A percentile compares a stretch with the other conserved stretches of the same genome.
Conservation (phyloP, 2,113 vertebrate genomes). For the Lophochroa leadbeateri region DNA sequence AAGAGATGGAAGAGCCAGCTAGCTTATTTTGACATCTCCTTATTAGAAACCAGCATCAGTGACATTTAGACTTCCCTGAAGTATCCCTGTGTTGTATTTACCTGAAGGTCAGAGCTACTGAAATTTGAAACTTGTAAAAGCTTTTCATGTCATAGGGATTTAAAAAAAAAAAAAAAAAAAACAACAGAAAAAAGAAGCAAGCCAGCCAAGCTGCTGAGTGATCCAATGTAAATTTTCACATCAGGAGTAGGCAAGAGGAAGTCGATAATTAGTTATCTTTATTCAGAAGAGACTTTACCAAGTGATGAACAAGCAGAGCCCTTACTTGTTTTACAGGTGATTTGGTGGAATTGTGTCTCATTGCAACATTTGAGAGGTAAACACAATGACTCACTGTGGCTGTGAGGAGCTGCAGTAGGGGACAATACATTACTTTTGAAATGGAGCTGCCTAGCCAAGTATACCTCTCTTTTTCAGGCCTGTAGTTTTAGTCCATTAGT, state of each 20-base stretch:
- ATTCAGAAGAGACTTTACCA: neutral
- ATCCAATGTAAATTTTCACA: neutral
- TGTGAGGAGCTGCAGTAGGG: neutral
- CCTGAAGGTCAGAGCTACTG: neutral
- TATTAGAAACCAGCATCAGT: neutral
- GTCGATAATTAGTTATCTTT: neutral
- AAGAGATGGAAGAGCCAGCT: neutral
- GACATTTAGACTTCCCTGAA: conserved; percentile 19
- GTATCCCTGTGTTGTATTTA: neutral
- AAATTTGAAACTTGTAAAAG: neutral
- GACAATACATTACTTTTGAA: neutral
- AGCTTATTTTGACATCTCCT: conserved; percentile 16
- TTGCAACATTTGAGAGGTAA: neutral
- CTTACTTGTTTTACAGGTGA: neutral
- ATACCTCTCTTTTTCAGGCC: neutral
- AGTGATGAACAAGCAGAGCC: neutral
- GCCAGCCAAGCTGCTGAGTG: neutral
- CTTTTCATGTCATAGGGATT: neutral
- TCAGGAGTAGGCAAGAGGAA: neutral
- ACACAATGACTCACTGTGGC: neutral
- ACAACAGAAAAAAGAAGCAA: neutral
- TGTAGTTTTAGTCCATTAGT: neutral
- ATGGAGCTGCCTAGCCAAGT: neutral
- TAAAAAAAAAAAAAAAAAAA: neutral
- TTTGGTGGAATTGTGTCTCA: neutral